Evolutionary conservation across 2,113 vertebrate species (phyloP), one percentile per base, ranked within the genome.

Genomic region (Epinephelus lanceolatus): DNA sequence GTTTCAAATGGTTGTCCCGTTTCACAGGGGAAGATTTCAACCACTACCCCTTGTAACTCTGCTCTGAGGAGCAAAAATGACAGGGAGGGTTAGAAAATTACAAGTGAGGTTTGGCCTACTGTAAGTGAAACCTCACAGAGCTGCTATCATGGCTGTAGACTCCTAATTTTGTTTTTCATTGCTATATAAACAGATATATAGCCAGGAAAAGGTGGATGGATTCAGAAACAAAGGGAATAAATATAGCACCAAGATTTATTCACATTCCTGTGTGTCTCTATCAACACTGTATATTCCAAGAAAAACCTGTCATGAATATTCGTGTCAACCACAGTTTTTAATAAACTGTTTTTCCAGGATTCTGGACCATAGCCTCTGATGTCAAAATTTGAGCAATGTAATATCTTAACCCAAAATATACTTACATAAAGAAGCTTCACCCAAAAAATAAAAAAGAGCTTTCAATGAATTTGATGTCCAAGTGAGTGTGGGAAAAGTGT

Each of bases 221-320:
- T 57, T 51, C 2, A 51, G 4, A 71, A 71, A 37, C 11, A 11
- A 7, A 0, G 18, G 40, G 6, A 40, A 40, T 65, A 76, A 77
- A 52, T 52, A 30, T 47, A 68, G 61, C 47, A 25, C 2, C 53
- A 30, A 18, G 6, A 45, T 73, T 45, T 66, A 40, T 49, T 17
- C 25, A 51, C 73, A 76, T 76, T n/a, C 56, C 73, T n/a, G 14
- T 1, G 3, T 76, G 33, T 69, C 65, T 62, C 52, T 59, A 33
- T 53, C 51, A 33, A 69, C 56, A 62, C 6, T 55, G 57, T 18
- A 21, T 27, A 60, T 60, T 59, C 45, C 30, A 27, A 67, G 27
- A 65, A 56, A 71, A 47, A 33, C 27, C 3, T 37, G 13, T 62
- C 17, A 76, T 71, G 18, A 63, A 42, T 52, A 47, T 66, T 37